A percentile compares a stretch with the other conserved stretches of the same genome.
Evolutionary conservation across 2,888 invertebrate species (phyloP).

Genomic region (Ormyrus labotus): DNA sequence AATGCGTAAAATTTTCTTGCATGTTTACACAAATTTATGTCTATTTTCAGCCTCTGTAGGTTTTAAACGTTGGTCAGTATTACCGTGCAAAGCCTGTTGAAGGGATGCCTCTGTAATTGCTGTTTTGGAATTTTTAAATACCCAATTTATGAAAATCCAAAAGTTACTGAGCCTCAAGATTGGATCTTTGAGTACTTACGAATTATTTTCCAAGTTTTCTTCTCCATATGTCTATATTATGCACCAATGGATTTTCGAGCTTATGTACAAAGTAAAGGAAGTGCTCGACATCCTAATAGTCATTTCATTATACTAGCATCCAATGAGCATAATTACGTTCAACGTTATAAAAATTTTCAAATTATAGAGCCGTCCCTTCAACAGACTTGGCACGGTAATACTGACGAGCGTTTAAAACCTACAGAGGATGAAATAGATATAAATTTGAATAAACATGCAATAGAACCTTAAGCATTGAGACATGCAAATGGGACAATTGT

Average conservation of each 20-base stretch:
- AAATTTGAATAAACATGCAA: conserved; percentile 78
- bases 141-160: conserved; percentile 76
- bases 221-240: conserved; percentile 79
- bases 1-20: conserved; percentile 78
- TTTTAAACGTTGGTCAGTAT: conserved; percentile 71
- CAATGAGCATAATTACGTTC: conserved; percentile 67
- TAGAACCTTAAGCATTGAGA: conserved; percentile 77
- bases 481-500: conserved; percentile 59
- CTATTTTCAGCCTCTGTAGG: conserved; percentile 78
- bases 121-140: conserved; percentile 71
- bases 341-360: conserved; percentile 76
- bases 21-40: conserved; percentile 77
- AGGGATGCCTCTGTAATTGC: conserved; percentile 8
- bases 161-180: conserved; percentile 73
- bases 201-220: too few relatives aligned
- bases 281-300: conserved; percentile 85
- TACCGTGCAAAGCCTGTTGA: conserved; percentile 78
- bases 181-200: too few relatives aligned
- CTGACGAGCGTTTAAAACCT: conserved; percentile 74
- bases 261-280: conserved; percentile 93
- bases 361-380: background rate
- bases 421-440: conserved; percentile 77
- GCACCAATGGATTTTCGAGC: conserved; percentile 84
- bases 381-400: conserved; percentile 79
- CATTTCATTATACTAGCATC: conserved; percentile 79